Evolutionary conservation across 2,888 invertebrate genomes (phyloP).

Genomic region (Linhomoeus sp.): DNA sequence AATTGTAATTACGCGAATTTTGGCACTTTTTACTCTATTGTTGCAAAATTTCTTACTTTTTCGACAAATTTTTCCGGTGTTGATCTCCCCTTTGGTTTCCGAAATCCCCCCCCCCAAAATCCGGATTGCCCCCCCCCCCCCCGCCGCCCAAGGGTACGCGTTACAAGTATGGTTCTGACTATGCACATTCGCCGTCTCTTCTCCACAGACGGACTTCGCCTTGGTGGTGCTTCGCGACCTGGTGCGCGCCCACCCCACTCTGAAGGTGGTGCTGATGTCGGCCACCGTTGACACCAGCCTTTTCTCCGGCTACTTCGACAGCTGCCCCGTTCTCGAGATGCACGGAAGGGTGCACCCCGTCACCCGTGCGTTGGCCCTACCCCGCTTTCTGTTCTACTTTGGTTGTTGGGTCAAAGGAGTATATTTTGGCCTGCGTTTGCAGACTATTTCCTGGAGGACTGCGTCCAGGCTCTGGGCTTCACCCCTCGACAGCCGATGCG

Average conservation of each 20-base stretch:
- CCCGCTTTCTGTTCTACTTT: neutral
- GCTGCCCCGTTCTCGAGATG: conserved; percentile 72
- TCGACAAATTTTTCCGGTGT: too few species aligned
- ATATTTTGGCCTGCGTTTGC: conserved; percentile 2
- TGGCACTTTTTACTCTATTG: too few species aligned
- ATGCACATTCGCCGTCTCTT: too few species aligned
- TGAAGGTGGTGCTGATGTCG: conserved; percentile 86
- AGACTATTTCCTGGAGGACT: conserved; percentile 83
- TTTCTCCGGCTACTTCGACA: conserved; percentile 74
- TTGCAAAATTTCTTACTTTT: too few species aligned
- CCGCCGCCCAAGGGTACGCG: too few species aligned
- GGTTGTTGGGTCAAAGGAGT: neutral
- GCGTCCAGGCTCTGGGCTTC: conserved; percentile 64
- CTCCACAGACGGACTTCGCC: conserved; percentile 59
- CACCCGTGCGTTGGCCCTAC: conserved; percentile 11
- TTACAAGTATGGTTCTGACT: too few species aligned
- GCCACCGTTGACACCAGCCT: conserved; percentile 86
- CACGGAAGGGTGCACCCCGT: conserved; percentile 31
- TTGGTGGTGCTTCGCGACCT: conserved; percentile 82
- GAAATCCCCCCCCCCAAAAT: too few species aligned
- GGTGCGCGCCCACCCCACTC: conserved; percentile 71
- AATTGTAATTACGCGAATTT: too few species aligned
- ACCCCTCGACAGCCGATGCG: conserved; percentile 30
- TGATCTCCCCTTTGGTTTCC: neutral
- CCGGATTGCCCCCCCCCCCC: too few species aligned